Percentiles rank a stretch among this genome's conserved stretches.
phyloP scores from a whole-genome alignment of 2,888 invertebrate genomes.

The Diplazon laetatorius region DNA sequence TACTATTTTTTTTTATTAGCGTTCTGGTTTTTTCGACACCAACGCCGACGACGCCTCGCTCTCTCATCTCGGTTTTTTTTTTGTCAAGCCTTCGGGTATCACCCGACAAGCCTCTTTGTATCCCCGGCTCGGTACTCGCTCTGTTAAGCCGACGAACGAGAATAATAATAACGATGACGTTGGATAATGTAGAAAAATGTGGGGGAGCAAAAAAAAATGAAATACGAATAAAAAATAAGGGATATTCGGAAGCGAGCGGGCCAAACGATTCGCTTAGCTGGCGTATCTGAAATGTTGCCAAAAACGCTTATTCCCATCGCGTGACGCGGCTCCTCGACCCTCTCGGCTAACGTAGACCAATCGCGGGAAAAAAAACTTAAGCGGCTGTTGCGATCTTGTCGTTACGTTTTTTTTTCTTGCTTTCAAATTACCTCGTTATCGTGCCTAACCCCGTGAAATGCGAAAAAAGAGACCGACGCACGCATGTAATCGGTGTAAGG shows the following conservation, averaged over 20 bases:
- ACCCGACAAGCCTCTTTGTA: background rate
- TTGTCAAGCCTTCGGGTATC: constrained; percentile 40
- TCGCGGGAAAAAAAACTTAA: constrained; percentile 37
- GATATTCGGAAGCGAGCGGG: constrained; percentile 48
- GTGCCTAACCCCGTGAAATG: background rate
- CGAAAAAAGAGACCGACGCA: background rate
- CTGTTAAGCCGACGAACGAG: constrained; percentile 17
- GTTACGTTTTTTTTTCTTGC: constrained; percentile 12
- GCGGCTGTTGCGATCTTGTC: constrained; percentile 32
- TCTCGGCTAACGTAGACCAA: background rate
- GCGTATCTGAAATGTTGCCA: constrained; percentile 58
- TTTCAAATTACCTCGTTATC: background rate
- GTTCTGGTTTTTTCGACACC: constrained; percentile 45
- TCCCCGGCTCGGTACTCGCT: background rate
- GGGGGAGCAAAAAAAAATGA: constrained; percentile 10
- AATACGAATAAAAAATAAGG: constrained; percentile 6
- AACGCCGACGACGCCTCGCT: constrained; percentile 27
- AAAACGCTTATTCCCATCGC: constrained; percentile 61
- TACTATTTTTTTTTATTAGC: constrained; percentile 26
- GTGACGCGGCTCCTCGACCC: constrained; percentile 6
- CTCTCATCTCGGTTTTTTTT: constrained; percentile 46
- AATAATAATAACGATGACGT: constrained; percentile 44
- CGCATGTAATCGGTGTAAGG: background rate
- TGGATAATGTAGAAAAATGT: constrained; percentile 34
- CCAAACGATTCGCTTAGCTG: constrained; percentile 57